Base-by-base conservation (phyloP, 1,140 invertebrate genomes). In the Drosophila funebris region DNA sequence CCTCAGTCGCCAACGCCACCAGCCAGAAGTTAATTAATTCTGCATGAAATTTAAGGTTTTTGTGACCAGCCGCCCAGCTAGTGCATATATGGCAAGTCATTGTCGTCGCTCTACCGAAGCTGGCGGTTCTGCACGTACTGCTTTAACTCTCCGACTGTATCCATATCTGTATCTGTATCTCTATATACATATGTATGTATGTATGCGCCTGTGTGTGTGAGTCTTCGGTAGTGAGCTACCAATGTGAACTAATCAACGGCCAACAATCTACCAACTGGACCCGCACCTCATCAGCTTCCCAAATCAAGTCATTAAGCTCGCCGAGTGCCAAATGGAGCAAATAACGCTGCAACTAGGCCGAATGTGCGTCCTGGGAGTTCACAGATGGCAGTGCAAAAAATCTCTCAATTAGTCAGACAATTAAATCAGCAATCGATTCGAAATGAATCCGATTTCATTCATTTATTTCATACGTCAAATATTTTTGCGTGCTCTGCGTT, bases 351-450 rank as follows among this genome's bases (percentile, higher is more conserved):
- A 82, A 50, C 44, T 50, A 50, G 83, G 74, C 67, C 67, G 57
- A 67, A 75, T 69, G 58, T 61, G 72, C 83, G 83, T 76, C 79
- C 66, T 88, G 83, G 84, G 83, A 78, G 83, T 88, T 88, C 76
- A 76, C 31, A 52, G 31, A 54, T 66, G 73, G 36, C 68, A 60
- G 27, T 9, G 61, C 50, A 90, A 90, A 90, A 90, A 90, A 91
- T 90, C 90, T 90, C 90, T 91, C 90, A 91, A 91, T 91, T 91
- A 91, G 90, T 91, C 85, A 81, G 89, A 84, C 90, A 91, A 91
- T 91, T 91, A 91, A 91, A 90, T 90, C 90, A 90, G 80, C 69
- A 78, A 88, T 79, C 80, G 69, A 90, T 64, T 36, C 68, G 46
- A 87, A 72, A 61, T 70, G 67, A 72, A 88, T 75, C 50, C 63